Conservation (phyloP, 30 jellyfish, hydroid and myxozoan genomes). For the Haliclystus octoradiatus region DNA sequence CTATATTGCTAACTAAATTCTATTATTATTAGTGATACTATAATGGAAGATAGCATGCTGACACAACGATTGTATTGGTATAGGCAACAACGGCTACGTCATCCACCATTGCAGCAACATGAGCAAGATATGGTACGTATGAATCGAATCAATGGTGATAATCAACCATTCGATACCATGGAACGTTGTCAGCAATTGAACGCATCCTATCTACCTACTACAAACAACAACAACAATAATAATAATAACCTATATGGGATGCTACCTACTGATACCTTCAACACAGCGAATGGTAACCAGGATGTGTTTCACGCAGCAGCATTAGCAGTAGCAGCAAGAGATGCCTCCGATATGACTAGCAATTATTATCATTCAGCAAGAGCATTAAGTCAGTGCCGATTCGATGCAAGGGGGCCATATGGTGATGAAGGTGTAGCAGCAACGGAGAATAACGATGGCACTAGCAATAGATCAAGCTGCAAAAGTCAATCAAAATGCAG, state of each 20-base stretch:
- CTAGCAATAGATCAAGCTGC: too few relatives aligned
- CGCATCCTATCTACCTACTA: too few relatives aligned
- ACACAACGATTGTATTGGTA: slow-evolving; percentile 68
- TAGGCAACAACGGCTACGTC: slow-evolving; percentile 56
- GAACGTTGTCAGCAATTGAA: too few relatives aligned
- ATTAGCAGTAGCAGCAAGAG: neutral
- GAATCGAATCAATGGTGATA: neutral
- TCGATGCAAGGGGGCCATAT: neutral
- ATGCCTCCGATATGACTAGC: neutral
- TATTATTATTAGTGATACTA: too few relatives aligned
- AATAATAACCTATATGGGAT: neutral
- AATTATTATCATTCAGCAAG: too few relatives aligned
- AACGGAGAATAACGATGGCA: too few relatives aligned
- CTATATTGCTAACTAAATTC: too few relatives aligned
- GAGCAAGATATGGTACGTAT: neutral
- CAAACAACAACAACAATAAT: too few relatives aligned
- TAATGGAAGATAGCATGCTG: slow-evolving; percentile 47
- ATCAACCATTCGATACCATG: too few relatives aligned
- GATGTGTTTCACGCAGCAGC: too few relatives aligned
- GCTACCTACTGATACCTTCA: neutral
- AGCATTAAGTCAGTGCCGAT: neutral
- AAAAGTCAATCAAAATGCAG: neutral
- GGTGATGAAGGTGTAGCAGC: neutral
- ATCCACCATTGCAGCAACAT: slow-evolving; percentile 11
- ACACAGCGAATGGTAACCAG: neutral